Evolutionary conservation across 2,113 vertebrate genomes (phyloP), one percentile per base, ranked within the genome.

Genomic region (Cynopterus brachyotis): DNA sequence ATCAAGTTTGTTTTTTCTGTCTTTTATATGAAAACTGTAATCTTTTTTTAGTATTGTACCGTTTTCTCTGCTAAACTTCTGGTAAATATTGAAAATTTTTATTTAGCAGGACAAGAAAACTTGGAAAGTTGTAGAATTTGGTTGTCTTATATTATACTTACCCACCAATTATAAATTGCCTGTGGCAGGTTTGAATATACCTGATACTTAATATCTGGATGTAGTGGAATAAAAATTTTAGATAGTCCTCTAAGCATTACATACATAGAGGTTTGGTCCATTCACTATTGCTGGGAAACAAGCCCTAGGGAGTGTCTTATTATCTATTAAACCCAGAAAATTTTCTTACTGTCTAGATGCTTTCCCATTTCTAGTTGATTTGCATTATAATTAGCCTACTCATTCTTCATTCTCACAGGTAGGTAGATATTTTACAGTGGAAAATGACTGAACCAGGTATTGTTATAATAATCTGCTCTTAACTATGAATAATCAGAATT

Each of bases 51-150:
- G 69, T 30, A 50, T 78, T 94, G 3, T 75, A 72, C 3, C 81
- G 16, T 86, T 66, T 87, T 91, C 55, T 15, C 28, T 95, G 59
- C 24, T 57, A 64, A 93, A 95, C 80, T 89, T 92, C 37, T 59
- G 17, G 6, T 32, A 87, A 66, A 35, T 91, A 57, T 40, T 86
- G 28, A 32, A 85, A 73, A 35, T 26, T 53, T 60, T 78, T 50
- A 50, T 50, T 93, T 37, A 67, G 30, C 69, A 30, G 35, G 30
- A 64, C 12, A 42, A 70, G 37, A 91, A 85, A 90, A 96, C 13
- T 55, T 89, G 20, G 1, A 45, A 50, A 70, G 24, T 92, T 79
- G 13, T 80, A 64, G 16, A 89, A 0, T 75, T 96, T 95, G 20
- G 15, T 89, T 89, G 60, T 81, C 30, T 73, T 73, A 66, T 57